These are phyloP conservation scores for Chascanopsetta lugubris DNA, from an alignment of 2,113 vertebrate genomes.

Conservation along the genomic window DNA sequence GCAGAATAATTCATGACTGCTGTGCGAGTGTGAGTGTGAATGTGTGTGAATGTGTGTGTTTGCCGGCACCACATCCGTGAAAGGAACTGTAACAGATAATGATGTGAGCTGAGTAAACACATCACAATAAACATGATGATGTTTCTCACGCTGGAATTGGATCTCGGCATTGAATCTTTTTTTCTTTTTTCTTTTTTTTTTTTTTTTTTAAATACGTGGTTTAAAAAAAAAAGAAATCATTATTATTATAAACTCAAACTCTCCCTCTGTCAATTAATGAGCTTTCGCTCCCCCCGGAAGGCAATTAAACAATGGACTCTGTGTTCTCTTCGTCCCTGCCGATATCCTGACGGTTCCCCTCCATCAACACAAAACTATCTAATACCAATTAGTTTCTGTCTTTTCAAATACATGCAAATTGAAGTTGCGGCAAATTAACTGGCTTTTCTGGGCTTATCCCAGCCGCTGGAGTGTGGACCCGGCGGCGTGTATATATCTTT, in stretches of 20 bases:
- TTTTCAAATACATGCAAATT: conserved; percentile 74
- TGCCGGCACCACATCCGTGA: conserved; percentile 5
- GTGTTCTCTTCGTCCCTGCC: conserved; percentile 41
- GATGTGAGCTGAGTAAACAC: conserved; percentile 30
- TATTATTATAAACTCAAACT: conserved; percentile 42
- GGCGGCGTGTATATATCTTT: conserved; percentile 51
- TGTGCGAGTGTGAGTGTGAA: conserved; percentile 8
- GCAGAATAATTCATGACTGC: conserved; percentile 35
- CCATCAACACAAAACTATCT: conserved; percentile 67
- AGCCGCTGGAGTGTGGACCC: conserved; percentile 50
- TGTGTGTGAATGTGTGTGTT: conserved; percentile 10
- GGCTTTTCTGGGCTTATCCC: conserved; percentile 60
- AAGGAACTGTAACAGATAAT: conserved; percentile 30
- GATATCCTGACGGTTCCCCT: conserved; percentile 52
- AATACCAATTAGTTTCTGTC: conserved; percentile 72
- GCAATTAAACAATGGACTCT: conserved; percentile 65
- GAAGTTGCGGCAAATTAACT: conserved; percentile 71
- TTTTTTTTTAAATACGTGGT: conserved; percentile 4
- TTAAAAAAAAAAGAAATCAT: no score
- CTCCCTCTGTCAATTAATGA: conserved; percentile 50
- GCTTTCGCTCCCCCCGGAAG: conserved; percentile 50
- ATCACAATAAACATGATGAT: conserved; percentile 21
- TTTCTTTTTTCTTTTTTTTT: conserved; percentile 11
- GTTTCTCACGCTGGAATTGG: conserved; percentile 2
- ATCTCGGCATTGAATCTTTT: conserved; percentile 16